Evolutionary conservation across 1,140 invertebrate genomes (phyloP), one percentile per base, ranked within the genome.

Genomic region (Pseudoatta argentina): DNA sequence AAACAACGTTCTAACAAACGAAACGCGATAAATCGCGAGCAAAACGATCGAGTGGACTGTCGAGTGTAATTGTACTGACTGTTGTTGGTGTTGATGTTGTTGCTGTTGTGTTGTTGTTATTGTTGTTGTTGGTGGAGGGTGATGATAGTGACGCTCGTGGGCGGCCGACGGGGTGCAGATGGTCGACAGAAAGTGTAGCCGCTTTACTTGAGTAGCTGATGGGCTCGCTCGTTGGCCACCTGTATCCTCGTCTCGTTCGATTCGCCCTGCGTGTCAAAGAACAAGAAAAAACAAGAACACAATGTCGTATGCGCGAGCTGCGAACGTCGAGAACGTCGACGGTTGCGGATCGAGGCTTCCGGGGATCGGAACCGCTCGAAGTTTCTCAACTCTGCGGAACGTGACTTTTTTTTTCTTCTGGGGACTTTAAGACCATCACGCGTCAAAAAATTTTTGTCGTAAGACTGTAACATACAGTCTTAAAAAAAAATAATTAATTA

Each of bases 221-320:
- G 97, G 93, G 97, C 97, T 91, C 97, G 96, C 94, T 97, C 97
- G 95, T 98, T 98, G 88, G 97, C 97, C 93, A 97, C 97, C 86
- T 97, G 97, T 95, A 98, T 97, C 95, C 97, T 97, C 86, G 97
- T 97, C 95, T 97, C 97, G 96, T 98, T 98, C 95, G 97, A 97
- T 91, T 97, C 97, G 91, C 97, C 97, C 97, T 97, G 96, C 85
- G 90, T 90, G 85, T 81, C 75, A 89, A 92, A 91, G 92, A 93
- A 82, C 94, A 93, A 88, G 91, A 90, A 91, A 90, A 88, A 82
- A 76, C 79, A 91, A 88, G 78, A 91, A 83, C 69, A 67, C 79
- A 72, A 73, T 82, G 79, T 91, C 87, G 79, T 90, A 90, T 73
- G 18, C 78, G 53, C 72, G 67, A 71, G 27, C 79, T 72, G 27